Percentiles rank a stretch among this genome's conserved stretches.
Evolutionary conservation across 2,888 invertebrate genomes (phyloP).

Genomic region (Vanessa cardui): DNA sequence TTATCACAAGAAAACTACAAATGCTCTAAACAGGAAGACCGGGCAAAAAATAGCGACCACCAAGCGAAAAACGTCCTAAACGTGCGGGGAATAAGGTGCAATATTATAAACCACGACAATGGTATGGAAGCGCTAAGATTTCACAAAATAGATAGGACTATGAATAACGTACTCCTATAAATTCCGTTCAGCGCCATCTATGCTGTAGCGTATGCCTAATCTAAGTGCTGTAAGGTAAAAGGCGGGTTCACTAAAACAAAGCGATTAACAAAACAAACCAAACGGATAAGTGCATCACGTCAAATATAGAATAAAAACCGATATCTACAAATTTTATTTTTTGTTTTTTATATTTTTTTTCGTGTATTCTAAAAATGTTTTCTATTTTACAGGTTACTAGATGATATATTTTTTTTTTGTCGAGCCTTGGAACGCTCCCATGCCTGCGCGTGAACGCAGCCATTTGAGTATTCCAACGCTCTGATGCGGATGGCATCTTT

Average conservation of each 20-base stretch:
- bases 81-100: constrained; percentile 44
- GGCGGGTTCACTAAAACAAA: constrained; percentile 75
- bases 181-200: constrained; percentile 31
- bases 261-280: constrained; percentile 71
- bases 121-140: constrained; percentile 43
- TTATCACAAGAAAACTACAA: constrained; percentile 41
- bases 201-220: constrained; percentile 47
- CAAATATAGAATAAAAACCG: constrained; percentile 64
- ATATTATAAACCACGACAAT: constrained; percentile 32
- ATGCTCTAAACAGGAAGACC: constrained; percentile 52
- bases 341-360: constrained; percentile 61
- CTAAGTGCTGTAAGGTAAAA: constrained; percentile 69
- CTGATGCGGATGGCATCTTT: constrained; percentile 47
- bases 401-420: constrained; percentile 40
- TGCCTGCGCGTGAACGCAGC: constrained; percentile 51
- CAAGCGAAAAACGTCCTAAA: constrained; percentile 53
- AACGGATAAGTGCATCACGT: constrained; percentile 79
- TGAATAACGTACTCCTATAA: neutral
- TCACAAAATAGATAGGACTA: constrained; percentile 6
- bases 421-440: constrained; percentile 72
- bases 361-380: constrained; percentile 68
- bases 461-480: constrained; percentile 74
- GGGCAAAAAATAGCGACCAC: constrained; percentile 61
- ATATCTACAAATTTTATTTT: constrained; percentile 66
- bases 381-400: constrained; percentile 74